Evolutionary conservation across 1,140 invertebrate genomes (phyloP), one percentile per base, ranked within the genome.

Genomic region (Drosophila ambigua): DNA sequence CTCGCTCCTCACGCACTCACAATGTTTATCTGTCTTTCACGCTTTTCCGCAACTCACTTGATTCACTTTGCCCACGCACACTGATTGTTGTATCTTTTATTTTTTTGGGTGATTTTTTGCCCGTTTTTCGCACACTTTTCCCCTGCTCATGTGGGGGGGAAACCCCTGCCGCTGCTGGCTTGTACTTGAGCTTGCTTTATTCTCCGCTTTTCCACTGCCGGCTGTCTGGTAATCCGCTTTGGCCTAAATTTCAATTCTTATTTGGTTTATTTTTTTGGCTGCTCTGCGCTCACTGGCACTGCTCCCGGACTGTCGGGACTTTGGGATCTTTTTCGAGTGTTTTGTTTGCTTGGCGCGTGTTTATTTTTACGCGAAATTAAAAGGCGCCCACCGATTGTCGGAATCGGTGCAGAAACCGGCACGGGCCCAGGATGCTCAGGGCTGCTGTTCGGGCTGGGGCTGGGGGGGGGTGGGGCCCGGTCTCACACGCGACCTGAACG

Each of bases 211-310:
- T 39, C 35, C 35, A 39, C 35, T 75, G 60, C 50, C 62, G 52
- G 65, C 69, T 75, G 60, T 52, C 65, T 75, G 54, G 82, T 85
- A 85, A 85, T 87, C 82, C 82, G 82, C 83, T 78, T 87, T 72
- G 82, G 69, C 78, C 82, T 62, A 82, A 82, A 82, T 85, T 85
- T 85, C 79, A 82, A 85, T 87, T 88, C 69, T 60, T 71, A 59
- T 74, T 79, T 79, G 77, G 61, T 75, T 78, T 76, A 20, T 79
- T 58, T 55, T 26, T 44, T 45, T 16, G 51, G 51, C 60, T 72
- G 3, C 65, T 53, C 52, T 66, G 20, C 20, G 20, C 20, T 4
- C 23, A 24, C 23, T 61, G 55, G 58, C 76, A 76, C 65, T 41
- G 49, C 71, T 55, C 48, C 15, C n/a, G 16, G 49, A 44, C 45